Evolutionary conservation across 1,140 invertebrate genomes (phyloP).

Genomic region (Penaeus chinensis): DNA sequence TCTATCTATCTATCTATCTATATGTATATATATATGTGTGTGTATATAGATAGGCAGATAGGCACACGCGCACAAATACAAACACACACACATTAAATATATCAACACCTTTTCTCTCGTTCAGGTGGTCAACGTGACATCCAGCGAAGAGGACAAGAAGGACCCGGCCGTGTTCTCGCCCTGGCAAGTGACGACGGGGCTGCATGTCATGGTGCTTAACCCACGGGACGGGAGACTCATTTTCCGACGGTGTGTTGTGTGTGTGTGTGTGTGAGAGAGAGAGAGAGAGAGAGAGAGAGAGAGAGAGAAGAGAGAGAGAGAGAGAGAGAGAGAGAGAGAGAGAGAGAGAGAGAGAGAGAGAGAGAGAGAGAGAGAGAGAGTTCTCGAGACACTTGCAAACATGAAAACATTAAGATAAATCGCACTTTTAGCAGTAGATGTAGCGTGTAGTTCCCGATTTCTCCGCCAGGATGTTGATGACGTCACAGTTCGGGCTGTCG

Average conservation of each 20-base stretch:
- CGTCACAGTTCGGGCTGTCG: conserved; percentile 12
- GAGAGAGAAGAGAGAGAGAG: not conserved
- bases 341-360: not conserved
- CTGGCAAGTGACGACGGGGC: not conserved
- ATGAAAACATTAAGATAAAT: too few species aligned
- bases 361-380: too few species aligned
- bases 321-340: not conserved
- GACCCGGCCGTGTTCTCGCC: not conserved
- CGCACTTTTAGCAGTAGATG: too few species aligned
- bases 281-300: not conserved
- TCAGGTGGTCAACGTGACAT: not conserved
- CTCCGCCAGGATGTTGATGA: not conserved
- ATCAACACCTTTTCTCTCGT: not conserved
- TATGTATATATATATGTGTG: too few species aligned
- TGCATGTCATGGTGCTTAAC: not conserved
- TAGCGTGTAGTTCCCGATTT: too few species aligned
- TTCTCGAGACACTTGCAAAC: too few species aligned
- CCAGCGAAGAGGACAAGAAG: not conserved
- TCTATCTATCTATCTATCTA: too few species aligned
- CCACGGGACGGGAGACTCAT: not conserved
- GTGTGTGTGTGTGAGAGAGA: conserved; percentile 18
- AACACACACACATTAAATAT: not conserved
- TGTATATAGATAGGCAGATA: too few species aligned
- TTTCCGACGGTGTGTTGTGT: not conserved
- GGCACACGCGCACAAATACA: too few species aligned